Evolutionary conservation across 2,797 vertebrate species (phyloP).

Genomic region (Channa striata): DNA sequence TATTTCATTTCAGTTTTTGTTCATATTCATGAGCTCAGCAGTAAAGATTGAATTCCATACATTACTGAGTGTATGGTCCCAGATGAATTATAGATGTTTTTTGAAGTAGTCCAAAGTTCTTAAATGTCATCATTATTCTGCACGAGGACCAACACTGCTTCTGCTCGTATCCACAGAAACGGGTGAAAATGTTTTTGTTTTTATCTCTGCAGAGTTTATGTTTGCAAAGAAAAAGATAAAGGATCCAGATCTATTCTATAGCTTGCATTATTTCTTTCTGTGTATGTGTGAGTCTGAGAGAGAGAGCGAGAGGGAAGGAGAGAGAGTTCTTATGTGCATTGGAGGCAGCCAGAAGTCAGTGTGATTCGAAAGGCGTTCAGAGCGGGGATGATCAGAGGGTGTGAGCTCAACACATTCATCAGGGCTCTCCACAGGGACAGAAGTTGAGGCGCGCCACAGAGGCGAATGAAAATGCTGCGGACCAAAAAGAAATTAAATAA

Average conservation of each 20-base stretch:
- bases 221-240: conserved; percentile 51
- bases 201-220: conserved; percentile 60
- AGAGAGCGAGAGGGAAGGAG: conserved; percentile 21
- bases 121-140: conserved; percentile 80
- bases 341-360: conserved; percentile 66
- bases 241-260: conserved; percentile 63
- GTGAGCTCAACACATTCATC: conserved; percentile 74
- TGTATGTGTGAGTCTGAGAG: conserved; percentile 51
- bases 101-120: conserved; percentile 76
- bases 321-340: conserved; percentile 54
- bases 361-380: conserved; percentile 69
- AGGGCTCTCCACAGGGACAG: conserved; percentile 69
- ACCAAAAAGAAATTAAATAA: conserved; percentile 74
- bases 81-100: conserved; percentile 78
- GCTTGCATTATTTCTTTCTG: conserved; percentile 63
- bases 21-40: conserved; percentile 71
- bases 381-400: conserved; percentile 76
- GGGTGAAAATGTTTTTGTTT: conserved; percentile 45
- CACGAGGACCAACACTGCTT: conserved; percentile 58
- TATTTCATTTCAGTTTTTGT: conserved; percentile 71
- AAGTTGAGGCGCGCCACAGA: conserved; percentile 61
- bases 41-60: conserved; percentile 60
- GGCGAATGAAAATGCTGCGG: conserved; percentile 62
- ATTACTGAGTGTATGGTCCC: conserved; percentile 63
- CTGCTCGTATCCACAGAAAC: conserved; percentile 53